Base-by-base conservation (phyloP, 2,888 invertebrate genomes). In the Nephrotoma flavescens region DNA sequence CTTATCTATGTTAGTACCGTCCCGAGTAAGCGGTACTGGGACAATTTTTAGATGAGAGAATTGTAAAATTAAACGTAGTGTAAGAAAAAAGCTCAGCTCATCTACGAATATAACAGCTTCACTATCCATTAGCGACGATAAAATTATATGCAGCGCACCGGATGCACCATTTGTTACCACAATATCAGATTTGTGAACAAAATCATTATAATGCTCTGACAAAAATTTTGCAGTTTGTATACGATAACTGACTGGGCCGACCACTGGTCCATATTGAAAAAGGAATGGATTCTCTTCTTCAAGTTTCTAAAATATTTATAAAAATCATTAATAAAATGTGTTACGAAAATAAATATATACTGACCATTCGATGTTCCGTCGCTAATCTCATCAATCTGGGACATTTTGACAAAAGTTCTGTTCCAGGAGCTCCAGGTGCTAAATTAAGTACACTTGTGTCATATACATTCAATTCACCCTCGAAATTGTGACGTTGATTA, bases 41-140 rank as follows among this genome's bases (percentile, higher is more conserved):
- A 94, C 89, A 42, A 94, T 90, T 88, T 90, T 92, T 88, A 93
- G 90, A 1, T 92, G 90, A 7, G 93, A 92, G 88, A 94, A 94
- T 88, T 93, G 92, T 87, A 91, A 91, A 88, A 95, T 93, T 11
- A 91, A 90, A 47, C 93, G 92, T 41, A 94, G 89, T 3, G 94
- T 94, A 87, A 94, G 92, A 92, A 94, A 94, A 88, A 94, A 95
- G 0, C 94, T 93, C 12, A 93, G 93, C 89, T 95, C 94, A 89
- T 95, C 95, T 9, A 94, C 93, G 89, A 94, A 94, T 86, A 95
- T 92, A 9, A 92, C 90, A 0, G 93, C 93, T 85, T 92, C 91
- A 1, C 93, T 91, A 41, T 93, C 92, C 41, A 94, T 88, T n/a
- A 94, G 88, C 0, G 92, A 92, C 15, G 93, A 92, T 6, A 94